phyloP scores from a whole-genome alignment of 2,113 vertebrate species.

The Oncorhynchus tshawytscha region DNA sequence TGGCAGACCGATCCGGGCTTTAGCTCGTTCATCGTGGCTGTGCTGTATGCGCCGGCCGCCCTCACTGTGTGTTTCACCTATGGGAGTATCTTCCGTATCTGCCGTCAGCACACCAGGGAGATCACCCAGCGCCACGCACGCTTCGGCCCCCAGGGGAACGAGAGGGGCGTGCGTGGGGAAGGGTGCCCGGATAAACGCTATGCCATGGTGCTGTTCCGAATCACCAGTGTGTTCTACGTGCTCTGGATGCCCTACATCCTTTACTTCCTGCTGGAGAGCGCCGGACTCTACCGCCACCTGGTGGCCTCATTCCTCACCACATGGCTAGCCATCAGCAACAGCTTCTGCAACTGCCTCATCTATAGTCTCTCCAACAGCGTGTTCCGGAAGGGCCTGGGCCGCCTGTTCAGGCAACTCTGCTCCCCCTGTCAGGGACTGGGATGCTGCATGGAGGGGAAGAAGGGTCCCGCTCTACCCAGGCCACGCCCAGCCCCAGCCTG shows the following conservation, averaged over 20 bases:
- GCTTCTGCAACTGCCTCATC: slow-evolving; percentile 95
- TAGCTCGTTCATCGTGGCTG: slow-evolving; percentile 83
- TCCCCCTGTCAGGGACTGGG: slow-evolving; percentile 70
- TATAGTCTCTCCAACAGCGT: slow-evolving; percentile 94
- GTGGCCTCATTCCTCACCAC: slow-evolving; percentile 87
- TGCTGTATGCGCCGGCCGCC: slow-evolving; percentile 86
- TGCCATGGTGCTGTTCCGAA: slow-evolving; percentile 88
- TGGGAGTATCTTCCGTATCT: slow-evolving; percentile 91
- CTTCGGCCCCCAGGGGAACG: slow-evolving; percentile 80
- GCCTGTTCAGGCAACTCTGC: slow-evolving; percentile 72
- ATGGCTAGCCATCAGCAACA: slow-evolving; percentile 94
- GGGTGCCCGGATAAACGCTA: slow-evolving; percentile 85
- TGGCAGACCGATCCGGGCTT: slow-evolving; percentile 84
- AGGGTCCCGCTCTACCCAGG: slow-evolving; percentile 67
- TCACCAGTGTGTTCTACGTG: slow-evolving; percentile 92
- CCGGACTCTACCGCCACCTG: slow-evolving; percentile 77
- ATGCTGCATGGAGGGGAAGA: slow-evolving; percentile 71
- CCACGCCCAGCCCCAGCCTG: slow-evolving; percentile 70
- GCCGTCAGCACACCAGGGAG: slow-evolving; percentile 88
- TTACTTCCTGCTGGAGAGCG: slow-evolving; percentile 90
- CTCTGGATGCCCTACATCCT: slow-evolving; percentile 92
- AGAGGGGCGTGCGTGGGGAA: slow-evolving; percentile 73
- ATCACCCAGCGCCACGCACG: slow-evolving; percentile 87
- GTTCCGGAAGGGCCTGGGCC: slow-evolving; percentile 86
- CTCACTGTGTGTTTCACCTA: slow-evolving; percentile 90